A percentile compares a stretch with the other conserved stretches of the same genome.
Conservation (phyloP, 2,113 vertebrate genomes). For the Meriones unguiculatus region DNA sequence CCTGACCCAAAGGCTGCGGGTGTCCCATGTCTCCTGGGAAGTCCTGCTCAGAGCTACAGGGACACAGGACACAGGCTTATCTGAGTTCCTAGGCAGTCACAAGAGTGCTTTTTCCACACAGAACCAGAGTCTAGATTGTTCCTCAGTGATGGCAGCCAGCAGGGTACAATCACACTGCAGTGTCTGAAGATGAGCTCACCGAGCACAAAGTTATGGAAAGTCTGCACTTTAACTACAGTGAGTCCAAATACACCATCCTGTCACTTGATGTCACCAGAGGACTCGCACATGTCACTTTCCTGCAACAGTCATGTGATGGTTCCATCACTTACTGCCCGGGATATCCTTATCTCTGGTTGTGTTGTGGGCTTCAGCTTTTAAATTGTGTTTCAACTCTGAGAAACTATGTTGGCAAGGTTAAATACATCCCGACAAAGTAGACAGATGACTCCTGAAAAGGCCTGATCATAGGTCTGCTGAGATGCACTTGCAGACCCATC, state of each 20-base stretch:
- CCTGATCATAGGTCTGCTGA: not conserved
- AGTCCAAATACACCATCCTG: not conserved
- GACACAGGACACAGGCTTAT: not conserved
- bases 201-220: not conserved
- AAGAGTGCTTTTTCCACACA: not conserved
- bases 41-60: not conserved
- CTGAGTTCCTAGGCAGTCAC: not conserved
- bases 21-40: not conserved
- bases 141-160: not conserved
- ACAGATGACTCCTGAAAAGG: not conserved
- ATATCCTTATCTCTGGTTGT: not conserved
- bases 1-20: not conserved
- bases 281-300: not conserved
- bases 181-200: not conserved
- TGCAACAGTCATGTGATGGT: accelerated
- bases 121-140: not conserved
- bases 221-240: not conserved
- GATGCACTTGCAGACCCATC: not conserved
- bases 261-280: not conserved
- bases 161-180: not conserved
- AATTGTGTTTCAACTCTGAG: not conserved
- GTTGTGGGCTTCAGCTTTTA: not conserved
- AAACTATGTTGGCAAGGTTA: not conserved
- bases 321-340: not conserved
- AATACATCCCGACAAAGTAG: not conserved